Conservation (phyloP, 2,888 invertebrate species). For the Hipparchia sbordonii region DNA sequence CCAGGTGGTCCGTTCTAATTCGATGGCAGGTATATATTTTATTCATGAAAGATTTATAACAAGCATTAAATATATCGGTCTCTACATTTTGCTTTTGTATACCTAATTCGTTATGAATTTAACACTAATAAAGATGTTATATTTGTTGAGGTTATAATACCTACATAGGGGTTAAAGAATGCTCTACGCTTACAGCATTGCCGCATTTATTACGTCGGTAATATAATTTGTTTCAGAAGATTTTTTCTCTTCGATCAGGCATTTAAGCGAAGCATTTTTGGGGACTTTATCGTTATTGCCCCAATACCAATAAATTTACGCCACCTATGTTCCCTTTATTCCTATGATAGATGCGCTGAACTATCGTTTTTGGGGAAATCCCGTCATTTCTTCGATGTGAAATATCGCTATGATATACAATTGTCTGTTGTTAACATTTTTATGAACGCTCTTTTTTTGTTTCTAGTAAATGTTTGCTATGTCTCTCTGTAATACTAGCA, state of each 20-base stretch:
- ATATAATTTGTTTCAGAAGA: constrained; percentile 40
- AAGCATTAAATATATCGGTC: too few species aligned
- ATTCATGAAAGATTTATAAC: too few species aligned
- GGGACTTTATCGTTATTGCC: constrained; percentile 43
- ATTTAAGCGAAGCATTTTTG: constrained; percentile 36
- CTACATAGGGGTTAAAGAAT: too few species aligned
- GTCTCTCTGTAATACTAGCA: not conserved
- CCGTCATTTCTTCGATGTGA: constrained; percentile 15
- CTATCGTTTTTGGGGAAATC: constrained; percentile 28
- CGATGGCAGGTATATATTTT: too few species aligned
- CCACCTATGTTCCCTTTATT: constrained; percentile 32
- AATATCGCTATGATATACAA: not conserved
- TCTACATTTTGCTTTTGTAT: too few species aligned
- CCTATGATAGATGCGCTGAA: constrained; percentile 32
- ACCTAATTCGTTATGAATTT: too few species aligned
- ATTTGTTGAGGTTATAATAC: too few species aligned
- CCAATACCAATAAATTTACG: constrained; percentile 33
- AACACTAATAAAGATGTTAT: too few species aligned
- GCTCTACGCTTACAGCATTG: too few species aligned
- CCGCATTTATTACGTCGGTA: too few species aligned
- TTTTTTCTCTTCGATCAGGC: constrained; percentile 37
- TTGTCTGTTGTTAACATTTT: constrained; percentile 7
- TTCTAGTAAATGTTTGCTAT: not conserved
- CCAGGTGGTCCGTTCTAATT: too few species aligned
- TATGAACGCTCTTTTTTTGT: not conserved